These are phyloP conservation scores for Eulemur rubriventer DNA, from an alignment of 2,797 vertebrate genomes.

Conservation along the genomic window DNA sequence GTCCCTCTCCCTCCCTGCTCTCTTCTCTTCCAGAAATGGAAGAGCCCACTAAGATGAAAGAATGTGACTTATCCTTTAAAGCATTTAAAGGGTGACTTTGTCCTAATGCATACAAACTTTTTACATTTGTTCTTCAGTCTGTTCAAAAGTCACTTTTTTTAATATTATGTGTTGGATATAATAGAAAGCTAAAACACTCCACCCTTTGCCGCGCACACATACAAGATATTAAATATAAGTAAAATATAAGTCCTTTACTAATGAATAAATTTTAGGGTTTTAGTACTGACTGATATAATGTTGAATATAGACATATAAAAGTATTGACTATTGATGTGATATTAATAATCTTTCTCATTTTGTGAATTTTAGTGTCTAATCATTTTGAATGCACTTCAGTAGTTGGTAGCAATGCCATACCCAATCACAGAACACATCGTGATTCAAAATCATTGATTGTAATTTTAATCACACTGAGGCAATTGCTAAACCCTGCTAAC, in stretches of 20 bases:
- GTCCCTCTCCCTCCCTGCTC: not conserved
- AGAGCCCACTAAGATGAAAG: not conserved
- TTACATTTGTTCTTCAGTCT: not conserved
- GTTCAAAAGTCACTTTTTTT: not conserved
- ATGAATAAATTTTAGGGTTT: slow-evolving; percentile 7
- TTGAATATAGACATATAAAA: not conserved
- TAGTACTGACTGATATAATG: not conserved
- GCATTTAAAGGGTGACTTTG: not conserved
- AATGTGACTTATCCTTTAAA: not conserved
- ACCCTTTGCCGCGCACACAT: not conserved
- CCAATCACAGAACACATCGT: not conserved
- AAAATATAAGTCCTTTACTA: not conserved
- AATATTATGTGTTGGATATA: not conserved
- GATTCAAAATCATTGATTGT: slow-evolving; percentile 24
- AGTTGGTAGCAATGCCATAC: not conserved
- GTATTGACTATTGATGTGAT: not conserved
- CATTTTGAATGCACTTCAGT: not conserved
- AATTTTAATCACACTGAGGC: slow-evolving; percentile 20
- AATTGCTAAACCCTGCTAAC: not conserved
- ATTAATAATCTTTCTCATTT: not conserved
- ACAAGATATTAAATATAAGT: not conserved
- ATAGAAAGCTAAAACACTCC: not conserved
- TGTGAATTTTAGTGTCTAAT: slow-evolving; percentile 19
- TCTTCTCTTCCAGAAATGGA: not conserved
- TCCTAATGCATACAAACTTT: not conserved